Conservation (phyloP, 2,888 invertebrate genomes). For the Eretmocerus hayati region DNA sequence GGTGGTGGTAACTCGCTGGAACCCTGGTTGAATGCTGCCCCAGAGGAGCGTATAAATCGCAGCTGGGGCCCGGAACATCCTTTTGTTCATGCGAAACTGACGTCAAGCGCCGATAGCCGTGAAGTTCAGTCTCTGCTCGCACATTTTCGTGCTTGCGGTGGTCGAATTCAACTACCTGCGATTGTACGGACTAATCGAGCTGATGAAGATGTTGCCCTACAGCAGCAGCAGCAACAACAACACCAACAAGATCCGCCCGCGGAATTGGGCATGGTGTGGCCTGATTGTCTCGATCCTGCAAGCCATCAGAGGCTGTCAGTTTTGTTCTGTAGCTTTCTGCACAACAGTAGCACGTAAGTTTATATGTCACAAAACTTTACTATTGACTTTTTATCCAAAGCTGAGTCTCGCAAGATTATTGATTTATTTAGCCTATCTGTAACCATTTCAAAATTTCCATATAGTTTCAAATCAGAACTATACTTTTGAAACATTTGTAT, state of each 20-base stretch:
- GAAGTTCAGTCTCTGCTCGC: constrained; percentile 69
- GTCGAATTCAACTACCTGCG: constrained; percentile 34
- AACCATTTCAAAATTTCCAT: too few species aligned
- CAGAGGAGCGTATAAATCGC: too few species aligned
- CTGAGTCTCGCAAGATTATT: too few species aligned
- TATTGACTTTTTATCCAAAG: too few species aligned
- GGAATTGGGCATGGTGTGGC: constrained; percentile 15
- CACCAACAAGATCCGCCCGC: constrained; percentile 7
- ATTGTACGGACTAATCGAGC: not conserved
- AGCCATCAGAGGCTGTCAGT: constrained; percentile 84
- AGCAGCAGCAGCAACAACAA: constrained; percentile 10
- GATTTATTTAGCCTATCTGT: too few species aligned
- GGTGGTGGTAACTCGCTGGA: not conserved
- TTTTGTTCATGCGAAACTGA: constrained; percentile 67
- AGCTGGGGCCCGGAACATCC: constrained; percentile 60
- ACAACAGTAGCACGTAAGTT: constrained; percentile 51
- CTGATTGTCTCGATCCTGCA: constrained; percentile 70
- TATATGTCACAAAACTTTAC: too few species aligned
- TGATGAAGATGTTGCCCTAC: constrained; percentile 15
- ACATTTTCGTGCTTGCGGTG: constrained; percentile 81
- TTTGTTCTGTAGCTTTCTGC: constrained; percentile 81
- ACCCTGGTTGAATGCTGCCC: constrained; percentile 3
- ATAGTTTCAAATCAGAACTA: too few species aligned
- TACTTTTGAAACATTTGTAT: too few species aligned
- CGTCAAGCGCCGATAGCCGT: constrained; percentile 56